Evolutionary conservation across 1,140 invertebrate genomes (phyloP).

Genomic region (Carposina sasakii): DNA sequence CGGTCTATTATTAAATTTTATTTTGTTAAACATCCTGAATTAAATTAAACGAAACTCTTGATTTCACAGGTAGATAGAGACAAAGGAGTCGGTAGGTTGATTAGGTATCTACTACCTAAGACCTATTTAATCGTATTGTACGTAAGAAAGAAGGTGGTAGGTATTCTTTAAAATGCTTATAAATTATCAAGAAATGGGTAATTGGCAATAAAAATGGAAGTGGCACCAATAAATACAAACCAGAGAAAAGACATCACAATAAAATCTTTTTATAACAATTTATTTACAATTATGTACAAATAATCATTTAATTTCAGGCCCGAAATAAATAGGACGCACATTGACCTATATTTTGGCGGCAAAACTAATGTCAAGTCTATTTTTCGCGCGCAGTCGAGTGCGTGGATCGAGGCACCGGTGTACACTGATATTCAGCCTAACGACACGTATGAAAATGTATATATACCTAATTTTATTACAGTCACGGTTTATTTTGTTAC

Average conservation of each 20-base stretch:
- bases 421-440: no score
- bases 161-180: neutral
- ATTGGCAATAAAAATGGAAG: no score
- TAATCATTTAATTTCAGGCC: slow-evolving; percentile 27
- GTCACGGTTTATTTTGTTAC: no score
- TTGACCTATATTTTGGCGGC: slow-evolving; percentile 48
- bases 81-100: neutral
- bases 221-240: no score
- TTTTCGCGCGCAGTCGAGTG: slow-evolving; percentile 40
- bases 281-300: slow-evolving; percentile 24
- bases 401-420: no score
- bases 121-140: neutral
- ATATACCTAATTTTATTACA: no score
- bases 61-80: no score
- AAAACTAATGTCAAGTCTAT: slow-evolving; percentile 58
- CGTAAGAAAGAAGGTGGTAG: neutral
- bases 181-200: neutral
- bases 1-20: no score
- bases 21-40: no score
- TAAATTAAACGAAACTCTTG: no score
- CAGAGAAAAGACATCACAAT: slow-evolving; percentile 47
- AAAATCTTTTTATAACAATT: no score
- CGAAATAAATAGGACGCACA: slow-evolving; percentile 34
- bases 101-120: neutral
- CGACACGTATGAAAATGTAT: no score